These are phyloP conservation scores for Oncorhynchus clarkii DNA, from an alignment of 2,113 vertebrate species.

Conservation along the genomic window DNA sequence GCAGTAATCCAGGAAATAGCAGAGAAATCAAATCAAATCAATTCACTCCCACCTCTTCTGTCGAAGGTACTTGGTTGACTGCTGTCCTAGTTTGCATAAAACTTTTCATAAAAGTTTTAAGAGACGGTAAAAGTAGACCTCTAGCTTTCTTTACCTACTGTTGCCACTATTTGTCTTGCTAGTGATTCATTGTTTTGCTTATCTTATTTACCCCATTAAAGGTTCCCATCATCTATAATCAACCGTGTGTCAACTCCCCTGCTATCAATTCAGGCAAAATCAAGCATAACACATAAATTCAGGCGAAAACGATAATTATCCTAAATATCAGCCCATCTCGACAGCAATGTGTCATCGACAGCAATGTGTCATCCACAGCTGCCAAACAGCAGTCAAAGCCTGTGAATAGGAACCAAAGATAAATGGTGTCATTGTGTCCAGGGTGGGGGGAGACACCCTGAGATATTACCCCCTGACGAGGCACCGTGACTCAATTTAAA, in stretches of 20 bases:
- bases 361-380: background rate
- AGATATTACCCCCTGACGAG: slow-evolving; percentile 49
- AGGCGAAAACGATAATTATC: background rate
- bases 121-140: background rate
- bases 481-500: slow-evolving; percentile 57
- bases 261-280: background rate
- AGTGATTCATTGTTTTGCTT: background rate
- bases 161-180: background rate
- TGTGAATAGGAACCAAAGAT: slow-evolving; percentile 6
- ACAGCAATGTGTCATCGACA: background rate
- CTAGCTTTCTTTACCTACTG: background rate
- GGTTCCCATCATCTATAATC: background rate
- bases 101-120: background rate
- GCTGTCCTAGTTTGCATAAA: background rate
- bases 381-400: background rate
- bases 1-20: slow-evolving; percentile 1
- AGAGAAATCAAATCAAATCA: slow-evolving; percentile 7
- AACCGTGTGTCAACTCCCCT: background rate
- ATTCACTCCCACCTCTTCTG: background rate
- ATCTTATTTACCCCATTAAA: slow-evolving; percentile 2
- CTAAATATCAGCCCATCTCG: background rate
- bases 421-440: slow-evolving; percentile 17
- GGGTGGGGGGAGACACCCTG: slow-evolving; percentile 2
- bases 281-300: background rate
- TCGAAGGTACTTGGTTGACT: background rate